Percentiles rank a stretch among this genome's conserved stretches.
These are phyloP conservation scores for Corella eumyota DNA, from an alignment of 23 tunicate species.

Conservation along the genomic window DNA sequence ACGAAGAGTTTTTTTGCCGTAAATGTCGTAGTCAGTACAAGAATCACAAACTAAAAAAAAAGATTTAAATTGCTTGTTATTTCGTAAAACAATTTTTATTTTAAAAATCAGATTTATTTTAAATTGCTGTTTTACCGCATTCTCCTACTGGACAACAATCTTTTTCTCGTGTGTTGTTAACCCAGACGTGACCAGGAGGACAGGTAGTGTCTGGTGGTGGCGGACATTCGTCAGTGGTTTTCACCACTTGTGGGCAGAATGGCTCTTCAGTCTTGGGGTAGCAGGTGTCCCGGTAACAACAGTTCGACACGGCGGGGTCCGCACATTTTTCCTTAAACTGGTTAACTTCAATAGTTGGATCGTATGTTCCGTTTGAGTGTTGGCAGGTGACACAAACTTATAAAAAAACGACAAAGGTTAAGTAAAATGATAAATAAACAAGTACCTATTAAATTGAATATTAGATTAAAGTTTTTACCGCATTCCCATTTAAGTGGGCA, in stretches of 20 bases:
- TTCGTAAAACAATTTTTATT: too few species aligned
- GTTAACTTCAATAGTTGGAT: slow-evolving; percentile 11
- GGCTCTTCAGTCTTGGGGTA: slow-evolving; percentile 7
- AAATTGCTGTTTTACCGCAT: slow-evolving; percentile 22
- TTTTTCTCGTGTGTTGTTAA: slow-evolving; percentile 22
- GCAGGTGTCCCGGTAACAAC: slow-evolving; percentile 51
- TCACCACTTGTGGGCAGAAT: slow-evolving; percentile 15
- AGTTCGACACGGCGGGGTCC: slow-evolving; percentile 29
- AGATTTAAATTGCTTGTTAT: neutral
- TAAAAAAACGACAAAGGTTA: neutral
- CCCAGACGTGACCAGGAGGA: slow-evolving; percentile 36
- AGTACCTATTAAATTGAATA: neutral
- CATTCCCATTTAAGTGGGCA: slow-evolving; percentile 45
- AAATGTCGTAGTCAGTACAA: slow-evolving; percentile 26
- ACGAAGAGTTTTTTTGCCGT: slow-evolving; percentile 18
- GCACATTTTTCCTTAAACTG: slow-evolving; percentile 17
- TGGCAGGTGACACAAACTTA: slow-evolving; percentile 11
- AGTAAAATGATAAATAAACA: neutral
- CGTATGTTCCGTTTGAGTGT: slow-evolving; percentile 1
- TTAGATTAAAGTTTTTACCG: slow-evolving; percentile 6
- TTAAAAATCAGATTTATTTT: too few species aligned
- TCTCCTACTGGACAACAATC: slow-evolving; percentile 60
- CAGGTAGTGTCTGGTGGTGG: slow-evolving; percentile 48
- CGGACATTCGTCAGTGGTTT: slow-evolving; percentile 16
- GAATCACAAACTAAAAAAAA: slow-evolving; percentile 35